Base-by-base conservation (phyloP, 2,888 invertebrate species). In the Scaptomyza reducta region DNA sequence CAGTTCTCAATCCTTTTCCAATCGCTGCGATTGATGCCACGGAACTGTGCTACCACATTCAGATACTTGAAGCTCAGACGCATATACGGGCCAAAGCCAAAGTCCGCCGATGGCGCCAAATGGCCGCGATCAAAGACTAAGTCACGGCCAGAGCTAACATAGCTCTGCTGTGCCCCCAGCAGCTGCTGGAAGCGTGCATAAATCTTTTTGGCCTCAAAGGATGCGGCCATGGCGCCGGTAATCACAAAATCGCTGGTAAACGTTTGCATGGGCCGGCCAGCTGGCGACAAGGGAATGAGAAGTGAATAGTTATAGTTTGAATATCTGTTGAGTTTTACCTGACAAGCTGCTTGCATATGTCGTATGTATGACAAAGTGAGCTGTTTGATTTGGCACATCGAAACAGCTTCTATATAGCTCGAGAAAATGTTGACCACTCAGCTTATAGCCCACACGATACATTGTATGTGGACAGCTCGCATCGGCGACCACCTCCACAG, bases 21-120 rank as follows among this genome's bases (percentile, higher is more conserved):
- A 76, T 94, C 94, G 11, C 92, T 91, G 0, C 89, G 92, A 77
- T 94, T 94, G 71, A 94, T 93, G 0, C 89, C 89, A 51, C 91
- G 89, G 91, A 93, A 93, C 68, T 93, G 93, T 0, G 93, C 93
- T 0, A 92, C 92, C 0, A 89, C 91, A 75, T 93, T 94, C 4
- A 92, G 83, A 67, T 92, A 93, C 69, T 92, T 92, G 79, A 91
- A 93, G 0, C 93, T 93, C 0, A 91, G 90, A 6, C 87, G 80
- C 72, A 92, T 93, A 56, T 92, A 91, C 1, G 88, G 65, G 0
- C 87, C 90, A 70, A 91, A 93, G n/a, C 92, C 89, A 65, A 92
- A 92, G 78, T 93, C 93, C 0, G 89, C 90, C 44, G 91, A 92
- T 0, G 93, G 92, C 0, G 91, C 89, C 27, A 93, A 70, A 79